phyloP scores from a whole-genome alignment of 2,797 vertebrate genomes.

The Trichosurus vulpecula region DNA sequence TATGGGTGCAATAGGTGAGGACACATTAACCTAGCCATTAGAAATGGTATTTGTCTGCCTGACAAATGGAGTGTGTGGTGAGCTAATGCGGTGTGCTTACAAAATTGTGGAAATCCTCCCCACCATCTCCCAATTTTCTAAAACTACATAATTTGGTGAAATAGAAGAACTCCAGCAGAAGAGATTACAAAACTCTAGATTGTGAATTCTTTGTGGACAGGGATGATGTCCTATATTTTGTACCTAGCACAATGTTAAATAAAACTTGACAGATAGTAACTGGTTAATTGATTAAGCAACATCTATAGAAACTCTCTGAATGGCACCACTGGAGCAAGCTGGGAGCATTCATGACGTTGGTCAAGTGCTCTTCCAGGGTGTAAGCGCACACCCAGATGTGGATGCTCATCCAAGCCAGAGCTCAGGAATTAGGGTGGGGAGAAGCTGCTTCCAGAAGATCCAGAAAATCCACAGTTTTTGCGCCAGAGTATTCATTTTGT shows the following conservation, averaged over 20 bases:
- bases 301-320: too few relatives aligned
- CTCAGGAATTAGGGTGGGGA: not conserved
- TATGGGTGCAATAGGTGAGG: not conserved
- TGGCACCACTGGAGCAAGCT: not conserved
- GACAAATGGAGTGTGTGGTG: not conserved
- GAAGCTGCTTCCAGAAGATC: not conserved
- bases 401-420: not conserved
- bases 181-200: not conserved
- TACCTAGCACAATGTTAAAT: not conserved
- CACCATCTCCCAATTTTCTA: not conserved
- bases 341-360: not conserved
- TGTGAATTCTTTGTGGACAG: not conserved
- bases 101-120: not conserved
- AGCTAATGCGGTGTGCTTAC: not conserved
- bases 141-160: not conserved
- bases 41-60: not conserved
- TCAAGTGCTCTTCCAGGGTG: not conserved
- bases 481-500: not conserved
- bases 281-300: not conserved
- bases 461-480: not conserved
- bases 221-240: not conserved
- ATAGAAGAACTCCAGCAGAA: not conserved
- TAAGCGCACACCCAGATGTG: not conserved
- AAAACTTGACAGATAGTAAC: not conserved
- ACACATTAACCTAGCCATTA: not conserved